Conservation (phyloP, 35 echinoderm and acorn worm species). For the Lytechinus variegatus region DNA sequence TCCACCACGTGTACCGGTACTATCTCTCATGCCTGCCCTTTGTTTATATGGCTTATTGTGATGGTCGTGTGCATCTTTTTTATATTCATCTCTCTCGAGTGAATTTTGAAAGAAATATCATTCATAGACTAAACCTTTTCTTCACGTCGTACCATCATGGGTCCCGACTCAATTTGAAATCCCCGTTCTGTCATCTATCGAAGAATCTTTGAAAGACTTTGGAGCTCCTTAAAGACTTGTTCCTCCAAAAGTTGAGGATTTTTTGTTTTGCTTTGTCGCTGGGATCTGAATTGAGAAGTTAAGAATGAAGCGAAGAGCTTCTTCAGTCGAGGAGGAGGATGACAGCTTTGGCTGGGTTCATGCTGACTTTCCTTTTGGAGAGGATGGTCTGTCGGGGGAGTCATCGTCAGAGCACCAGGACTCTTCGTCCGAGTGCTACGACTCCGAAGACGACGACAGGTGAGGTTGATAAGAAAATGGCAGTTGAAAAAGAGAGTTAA, state of each 20-base stretch:
- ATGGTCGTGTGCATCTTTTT: background rate
- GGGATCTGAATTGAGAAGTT: background rate
- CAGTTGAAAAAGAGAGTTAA: too few species aligned
- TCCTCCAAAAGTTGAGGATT: background rate
- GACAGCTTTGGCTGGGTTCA: background rate
- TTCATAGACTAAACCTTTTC: background rate
- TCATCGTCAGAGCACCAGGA: background rate
- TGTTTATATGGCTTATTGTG: background rate
- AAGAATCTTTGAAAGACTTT: background rate
- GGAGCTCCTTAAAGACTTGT: background rate
- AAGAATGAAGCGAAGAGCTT: conserved; percentile 11
- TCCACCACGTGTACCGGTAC: background rate
- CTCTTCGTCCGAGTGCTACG: background rate
- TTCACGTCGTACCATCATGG: background rate
- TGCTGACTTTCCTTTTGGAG: background rate
- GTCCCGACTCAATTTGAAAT: background rate
- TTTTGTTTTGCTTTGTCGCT: background rate
- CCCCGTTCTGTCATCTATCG: background rate
- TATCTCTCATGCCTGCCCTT: background rate
- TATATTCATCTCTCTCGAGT: background rate
- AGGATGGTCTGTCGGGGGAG: background rate
- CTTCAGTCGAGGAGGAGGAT: background rate
- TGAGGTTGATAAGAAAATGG: background rate
- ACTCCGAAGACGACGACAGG: conserved; percentile 5
- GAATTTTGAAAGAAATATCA: background rate